Base-by-base conservation (phyloP, 2,888 invertebrate genomes). In the Crematogaster levior region DNA sequence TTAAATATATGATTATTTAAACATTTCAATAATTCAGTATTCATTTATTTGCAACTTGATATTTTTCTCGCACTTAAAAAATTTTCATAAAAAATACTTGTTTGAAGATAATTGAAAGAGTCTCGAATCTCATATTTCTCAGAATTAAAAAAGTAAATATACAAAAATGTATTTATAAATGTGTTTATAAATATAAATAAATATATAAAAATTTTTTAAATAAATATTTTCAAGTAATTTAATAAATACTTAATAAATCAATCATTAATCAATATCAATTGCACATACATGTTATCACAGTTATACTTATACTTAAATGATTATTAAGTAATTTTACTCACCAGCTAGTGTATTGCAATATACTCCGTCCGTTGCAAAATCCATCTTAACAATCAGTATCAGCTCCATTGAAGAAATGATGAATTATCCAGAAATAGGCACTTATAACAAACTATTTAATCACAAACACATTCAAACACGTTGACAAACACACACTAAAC, bases 301-400 rank as follows among this genome's bases (percentile, higher is more conserved):
- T 18, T 58, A 18, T 30, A 9, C 15, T 1, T 10, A 30, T 58
- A n/a, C 4, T 37, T 60, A 12, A 60, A 60, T 60, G 7, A 30
- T 58, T 58, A 58, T 18, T 30, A 60, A 61, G 6, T 37, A 21
- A 61, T 37, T 61, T 37, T 37, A 61, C 37, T 61, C 12, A 61
- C 37, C 21, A 61, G 12, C 12, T 61, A 61, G 6, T n/a, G n/a
- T 34, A 60, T 61, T n/a, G 37, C 34, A 37, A 12, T 61, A 12
- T 37, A 30, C 5, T 60, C 10, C 5, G n/a, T 3, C 6, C 21
- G 6, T 61, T 37, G 34, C 3, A 61, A 12, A 21, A 61, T 9
- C 34, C 34, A 9, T 21, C 6, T 24, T 15, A 9, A 6, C 12
- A 61, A 60, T n/a, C n/a, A 3, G 4, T 58, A 12, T 21, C 37